A percentile compares a stretch with the other conserved stretches of the same genome.
phyloP scores from a whole-genome alignment of 1,140 invertebrate genomes.

The Brachionus asplanchnoidis region DNA sequence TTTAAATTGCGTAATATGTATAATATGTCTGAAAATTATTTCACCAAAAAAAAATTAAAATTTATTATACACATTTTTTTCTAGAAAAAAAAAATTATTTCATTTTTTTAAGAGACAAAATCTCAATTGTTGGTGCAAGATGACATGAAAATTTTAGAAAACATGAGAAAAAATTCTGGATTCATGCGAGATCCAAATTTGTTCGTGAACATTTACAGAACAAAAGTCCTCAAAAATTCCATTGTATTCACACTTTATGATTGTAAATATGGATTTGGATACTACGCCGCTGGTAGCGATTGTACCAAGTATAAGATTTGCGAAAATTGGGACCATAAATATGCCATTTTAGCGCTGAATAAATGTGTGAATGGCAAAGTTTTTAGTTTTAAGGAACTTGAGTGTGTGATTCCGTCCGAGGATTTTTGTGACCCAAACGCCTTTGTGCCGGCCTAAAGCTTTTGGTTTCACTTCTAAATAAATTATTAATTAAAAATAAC shows the following conservation, averaged over 20 bases:
- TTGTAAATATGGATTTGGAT: neutral
- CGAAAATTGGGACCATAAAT: constrained; percentile 24
- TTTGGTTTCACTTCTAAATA: neutral
- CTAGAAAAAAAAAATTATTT: neutral
- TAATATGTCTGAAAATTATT: neutral
- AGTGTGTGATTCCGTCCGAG: neutral
- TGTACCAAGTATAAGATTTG: constrained; percentile 9
- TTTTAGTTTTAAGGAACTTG: constrained; percentile 7
- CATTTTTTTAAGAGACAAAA: neutral
- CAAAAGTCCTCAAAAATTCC: neutral
- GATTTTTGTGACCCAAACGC: neutral
- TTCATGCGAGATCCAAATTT: neutral
- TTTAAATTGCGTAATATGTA: neutral
- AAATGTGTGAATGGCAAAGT: constrained; percentile 29
- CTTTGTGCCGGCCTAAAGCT: neutral
- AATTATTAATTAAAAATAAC: neutral
- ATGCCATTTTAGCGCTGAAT: neutral
- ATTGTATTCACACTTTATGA: neutral
- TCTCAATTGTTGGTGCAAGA: neutral
- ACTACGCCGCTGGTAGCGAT: neutral
- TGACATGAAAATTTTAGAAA: neutral
- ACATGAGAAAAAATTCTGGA: constrained; percentile 14
- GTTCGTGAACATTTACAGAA: constrained; percentile 12
- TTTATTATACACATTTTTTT: neutral
- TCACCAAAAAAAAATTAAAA: neutral